phyloP scores from a whole-genome alignment of 2,888 invertebrate species.

The Eristalis intricaria region DNA sequence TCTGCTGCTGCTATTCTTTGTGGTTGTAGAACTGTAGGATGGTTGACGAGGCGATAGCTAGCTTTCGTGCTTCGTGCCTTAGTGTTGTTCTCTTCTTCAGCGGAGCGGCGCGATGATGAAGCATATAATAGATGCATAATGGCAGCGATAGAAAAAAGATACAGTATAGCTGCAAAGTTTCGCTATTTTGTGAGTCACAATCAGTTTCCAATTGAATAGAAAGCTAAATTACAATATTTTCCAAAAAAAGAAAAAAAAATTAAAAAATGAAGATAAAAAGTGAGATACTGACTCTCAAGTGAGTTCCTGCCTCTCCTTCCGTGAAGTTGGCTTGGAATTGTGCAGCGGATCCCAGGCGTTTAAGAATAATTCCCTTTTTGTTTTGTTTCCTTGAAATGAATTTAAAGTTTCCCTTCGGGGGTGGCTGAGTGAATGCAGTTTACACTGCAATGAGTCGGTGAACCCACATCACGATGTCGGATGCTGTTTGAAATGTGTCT shows the following conservation, averaged over 20 bases:
- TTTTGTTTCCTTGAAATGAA: not conserved
- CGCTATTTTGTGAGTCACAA: slow-evolving; percentile 66
- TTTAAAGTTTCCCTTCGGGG: not conserved
- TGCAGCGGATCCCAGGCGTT: not conserved
- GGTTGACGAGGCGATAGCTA: slow-evolving; percentile 44
- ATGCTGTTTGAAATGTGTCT: not conserved
- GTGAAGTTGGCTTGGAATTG: not conserved
- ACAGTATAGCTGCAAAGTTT: slow-evolving; percentile 61
- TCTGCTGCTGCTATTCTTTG: slow-evolving; percentile 34
- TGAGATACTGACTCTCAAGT: slow-evolving; percentile 31
- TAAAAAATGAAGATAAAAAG: not conserved
- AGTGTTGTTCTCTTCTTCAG: slow-evolving; percentile 37
- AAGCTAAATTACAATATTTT: slow-evolving; percentile 68
- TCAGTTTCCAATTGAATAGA: slow-evolving; percentile 72
- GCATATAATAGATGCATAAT: slow-evolving; percentile 63
- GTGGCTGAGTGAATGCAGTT: not conserved
- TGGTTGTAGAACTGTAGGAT: slow-evolving; percentile 52
- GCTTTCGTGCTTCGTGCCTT: slow-evolving; percentile 60
- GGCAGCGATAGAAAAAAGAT: slow-evolving; percentile 25
- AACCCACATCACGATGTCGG: not conserved
- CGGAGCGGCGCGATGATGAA: slow-evolving; percentile 47
- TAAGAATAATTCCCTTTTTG: not conserved
- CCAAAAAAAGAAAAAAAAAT: slow-evolving; percentile 7
- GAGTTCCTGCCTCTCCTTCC: slow-evolving; percentile 23
- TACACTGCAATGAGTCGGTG: not conserved